Evolutionary conservation across 2,888 invertebrate species (phyloP), one percentile per base, ranked within the genome.

Genomic region (Drosophila kanekoi): DNA sequence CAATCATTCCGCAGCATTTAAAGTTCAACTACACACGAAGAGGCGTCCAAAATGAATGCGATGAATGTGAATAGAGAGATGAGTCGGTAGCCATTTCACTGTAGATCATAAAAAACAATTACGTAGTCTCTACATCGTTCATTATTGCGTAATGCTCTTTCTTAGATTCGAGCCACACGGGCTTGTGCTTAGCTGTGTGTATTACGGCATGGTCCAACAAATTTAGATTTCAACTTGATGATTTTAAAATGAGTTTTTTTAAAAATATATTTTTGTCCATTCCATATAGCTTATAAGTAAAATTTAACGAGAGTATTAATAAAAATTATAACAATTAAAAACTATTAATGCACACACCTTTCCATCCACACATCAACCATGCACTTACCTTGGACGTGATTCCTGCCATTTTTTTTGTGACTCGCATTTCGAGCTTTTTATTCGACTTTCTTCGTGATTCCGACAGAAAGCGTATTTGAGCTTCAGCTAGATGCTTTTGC

Each of bases 61-160:
- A n/a, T n/a, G n/a, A n/a, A n/a, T 23, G 43, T 28, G 52, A 32
- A 53, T 57, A 37, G 60, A 52, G 64, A 48, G 63, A 58, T 47
- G 67, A 58, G 66, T 68, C 72, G 86, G 88, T 87, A 82, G 81
- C 65, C 83, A 77, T 76, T 85, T 79, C 80, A 68, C 70, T 66
- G 49, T 43, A 66, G 75, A 74, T 84, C 81, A 87, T 88, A 87
- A 88, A 83, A 84, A 84, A 84, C 87, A 84, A 88, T 84, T 88
- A 87, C 78, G 65, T 69, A 65, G 56, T 76, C 49, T 49, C 63
- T 62, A 69, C 66, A 65, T 61, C 64, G 53, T 70, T 41, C 37
- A 45, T 51, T 41, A 63, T 79, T 79, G 64, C 32, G 57, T 51
- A 63, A 48, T 81, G 18, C 63, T 38, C 77, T 80, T 28, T 18